Evolutionary conservation across 2,888 invertebrate genomes (phyloP).

Genomic region (Orchesellides sinensis): DNA sequence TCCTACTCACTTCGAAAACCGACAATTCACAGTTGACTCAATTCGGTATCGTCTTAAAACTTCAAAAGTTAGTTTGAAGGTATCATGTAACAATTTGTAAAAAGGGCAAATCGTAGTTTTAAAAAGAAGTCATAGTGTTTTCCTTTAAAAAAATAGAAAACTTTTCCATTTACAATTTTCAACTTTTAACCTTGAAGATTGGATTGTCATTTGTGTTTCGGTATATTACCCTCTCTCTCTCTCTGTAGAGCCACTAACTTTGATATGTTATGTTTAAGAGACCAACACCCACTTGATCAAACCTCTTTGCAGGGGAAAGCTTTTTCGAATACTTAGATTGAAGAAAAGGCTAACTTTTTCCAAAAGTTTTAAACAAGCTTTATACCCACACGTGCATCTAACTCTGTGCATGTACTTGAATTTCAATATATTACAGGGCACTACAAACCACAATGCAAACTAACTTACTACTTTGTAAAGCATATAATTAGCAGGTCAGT

Average conservation of each 20-base stretch:
- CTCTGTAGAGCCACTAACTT: too few relatives aligned
- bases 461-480: too few relatives aligned
- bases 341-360: neutral
- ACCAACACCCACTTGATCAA: neutral
- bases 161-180: conserved; percentile 43
- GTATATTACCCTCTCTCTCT: too few relatives aligned
- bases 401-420: too few relatives aligned
- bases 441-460: too few relatives aligned
- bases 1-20: neutral
- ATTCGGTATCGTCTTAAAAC: neutral
- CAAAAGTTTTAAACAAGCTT: too few relatives aligned
- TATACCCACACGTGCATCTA: too few relatives aligned
- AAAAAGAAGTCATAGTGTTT: neutral
- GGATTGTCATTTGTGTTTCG: neutral
- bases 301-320: neutral
- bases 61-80: conserved; percentile 5
- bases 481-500: too few relatives aligned
- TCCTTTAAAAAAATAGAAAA: neutral
- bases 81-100: conserved; percentile 24
- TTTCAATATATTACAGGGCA: too few relatives aligned
- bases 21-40: conserved; percentile 29
- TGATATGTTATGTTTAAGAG: neutral
- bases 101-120: conserved; percentile 17
- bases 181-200: conserved; percentile 34
- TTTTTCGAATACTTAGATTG: neutral